phyloP scores from a whole-genome alignment of 2,797 vertebrate genomes.

The Ibycter americanus region DNA sequence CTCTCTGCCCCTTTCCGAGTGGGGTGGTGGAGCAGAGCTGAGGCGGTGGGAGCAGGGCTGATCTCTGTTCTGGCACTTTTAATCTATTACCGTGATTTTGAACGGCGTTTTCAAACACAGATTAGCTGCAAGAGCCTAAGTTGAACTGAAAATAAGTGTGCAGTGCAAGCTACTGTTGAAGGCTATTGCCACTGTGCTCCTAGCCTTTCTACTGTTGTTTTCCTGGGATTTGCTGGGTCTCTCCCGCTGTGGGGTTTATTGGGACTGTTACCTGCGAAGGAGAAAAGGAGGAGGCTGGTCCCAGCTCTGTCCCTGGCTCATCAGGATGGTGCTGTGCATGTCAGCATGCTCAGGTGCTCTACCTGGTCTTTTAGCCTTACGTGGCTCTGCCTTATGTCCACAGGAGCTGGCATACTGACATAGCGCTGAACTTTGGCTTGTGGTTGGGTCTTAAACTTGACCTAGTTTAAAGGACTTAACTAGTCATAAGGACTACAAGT shows the following conservation, averaged over 20 bases:
- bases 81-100: neutral
- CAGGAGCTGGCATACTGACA: neutral
- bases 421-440: neutral
- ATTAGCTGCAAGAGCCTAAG: neutral
- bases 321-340: fast-evolving
- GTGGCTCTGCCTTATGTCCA: neutral
- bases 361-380: neutral
- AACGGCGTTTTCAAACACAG: neutral
- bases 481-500: neutral
- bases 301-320: neutral
- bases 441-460: neutral
- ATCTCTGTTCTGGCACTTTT: neutral
- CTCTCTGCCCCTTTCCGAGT: neutral
- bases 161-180: neutral
- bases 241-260: neutral
- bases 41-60: neutral
- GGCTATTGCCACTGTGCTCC: neutral
- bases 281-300: neutral
- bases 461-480: neutral
- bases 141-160: neutral
- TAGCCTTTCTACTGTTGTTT: neutral
- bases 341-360: neutral
- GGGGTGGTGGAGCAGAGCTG: fast-evolving
- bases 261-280: neutral
- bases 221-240: neutral